Percentiles rank a stretch among this genome's conserved stretches.
These are phyloP conservation scores for Myotis brandtii DNA, from an alignment of 2,113 vertebrate species.

Conservation along the genomic window DNA sequence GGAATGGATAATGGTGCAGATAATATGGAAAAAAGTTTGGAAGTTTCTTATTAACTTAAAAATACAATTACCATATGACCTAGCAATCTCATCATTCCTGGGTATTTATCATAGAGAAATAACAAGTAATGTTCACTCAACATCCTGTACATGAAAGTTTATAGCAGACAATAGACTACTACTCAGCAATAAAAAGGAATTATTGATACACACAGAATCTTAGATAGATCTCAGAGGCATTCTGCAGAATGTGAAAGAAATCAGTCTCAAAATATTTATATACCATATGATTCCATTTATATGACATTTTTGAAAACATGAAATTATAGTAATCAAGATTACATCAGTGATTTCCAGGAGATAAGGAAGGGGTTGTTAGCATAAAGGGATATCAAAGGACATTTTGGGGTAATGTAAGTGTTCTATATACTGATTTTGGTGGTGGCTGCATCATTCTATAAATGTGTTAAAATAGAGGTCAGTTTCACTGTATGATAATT, in stretches of 20 bases:
- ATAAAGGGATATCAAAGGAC: not conserved
- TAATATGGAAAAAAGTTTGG: not conserved
- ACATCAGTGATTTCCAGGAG: not conserved
- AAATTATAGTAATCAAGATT: not conserved
- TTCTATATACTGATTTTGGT: not conserved
- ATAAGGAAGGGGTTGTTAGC: not conserved
- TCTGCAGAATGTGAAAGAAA: not conserved
- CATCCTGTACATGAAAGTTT: not conserved
- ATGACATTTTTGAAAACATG: not conserved
- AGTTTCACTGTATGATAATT: not conserved
- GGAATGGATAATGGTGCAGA: not conserved
- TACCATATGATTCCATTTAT: not conserved
- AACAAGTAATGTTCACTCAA: not conserved
- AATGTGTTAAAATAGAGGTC: not conserved
- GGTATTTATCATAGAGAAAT: not conserved
- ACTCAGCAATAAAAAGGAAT: not conserved
- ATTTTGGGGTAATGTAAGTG: not conserved
- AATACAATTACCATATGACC: not conserved
- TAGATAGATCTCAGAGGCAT: not conserved
- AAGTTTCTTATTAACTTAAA: conserved; percentile 15
- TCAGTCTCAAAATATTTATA: not conserved
- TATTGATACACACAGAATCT: not conserved
- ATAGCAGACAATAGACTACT: not conserved
- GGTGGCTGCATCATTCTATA: not conserved
- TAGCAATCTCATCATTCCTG: not conserved